Percentiles rank a stretch among this genome's conserved stretches.
Evolutionary conservation across 2,888 invertebrate genomes (phyloP).

Genomic region (Parnassius apollo): DNA sequence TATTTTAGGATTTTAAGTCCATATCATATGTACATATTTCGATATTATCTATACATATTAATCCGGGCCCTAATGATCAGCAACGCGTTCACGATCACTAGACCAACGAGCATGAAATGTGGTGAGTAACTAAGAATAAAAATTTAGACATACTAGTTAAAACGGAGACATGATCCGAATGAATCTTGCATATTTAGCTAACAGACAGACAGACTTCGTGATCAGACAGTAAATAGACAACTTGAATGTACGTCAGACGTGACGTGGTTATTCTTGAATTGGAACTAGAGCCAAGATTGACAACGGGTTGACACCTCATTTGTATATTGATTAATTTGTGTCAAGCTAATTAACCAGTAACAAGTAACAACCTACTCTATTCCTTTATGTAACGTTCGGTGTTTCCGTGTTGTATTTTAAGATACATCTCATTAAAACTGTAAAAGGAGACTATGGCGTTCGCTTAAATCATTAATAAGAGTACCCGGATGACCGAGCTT

Average conservation of each 20-base stretch:
- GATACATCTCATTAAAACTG: no score
- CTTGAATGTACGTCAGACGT: not conserved
- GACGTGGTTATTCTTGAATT: constrained; percentile 1
- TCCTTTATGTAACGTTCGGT: not conserved
- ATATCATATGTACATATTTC: no score
- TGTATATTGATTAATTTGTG: constrained; percentile 14
- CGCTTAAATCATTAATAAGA: no score
- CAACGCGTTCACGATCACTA: no score
- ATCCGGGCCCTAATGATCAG: no score
- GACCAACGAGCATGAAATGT: no score
- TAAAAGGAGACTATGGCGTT: no score
- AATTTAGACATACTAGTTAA: no score
- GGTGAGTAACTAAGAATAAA: no score
- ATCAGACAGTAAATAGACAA: constrained; percentile 1
- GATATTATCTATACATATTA: no score
- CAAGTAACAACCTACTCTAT: not conserved
- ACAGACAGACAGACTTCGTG: constrained; percentile 1
- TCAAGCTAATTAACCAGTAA: constrained; percentile 11
- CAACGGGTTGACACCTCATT: not conserved
- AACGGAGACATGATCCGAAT: not conserved
- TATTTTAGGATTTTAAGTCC: no score
- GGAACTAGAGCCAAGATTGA: constrained; percentile 4
- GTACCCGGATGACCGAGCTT: no score
- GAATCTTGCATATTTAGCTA: not conserved
- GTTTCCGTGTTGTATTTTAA: not conserved